Percentiles rank a stretch among this genome's conserved stretches.
These are phyloP conservation scores for Drosophila seclusa DNA, from an alignment of 2,888 invertebrate species.

Conservation along the genomic window DNA sequence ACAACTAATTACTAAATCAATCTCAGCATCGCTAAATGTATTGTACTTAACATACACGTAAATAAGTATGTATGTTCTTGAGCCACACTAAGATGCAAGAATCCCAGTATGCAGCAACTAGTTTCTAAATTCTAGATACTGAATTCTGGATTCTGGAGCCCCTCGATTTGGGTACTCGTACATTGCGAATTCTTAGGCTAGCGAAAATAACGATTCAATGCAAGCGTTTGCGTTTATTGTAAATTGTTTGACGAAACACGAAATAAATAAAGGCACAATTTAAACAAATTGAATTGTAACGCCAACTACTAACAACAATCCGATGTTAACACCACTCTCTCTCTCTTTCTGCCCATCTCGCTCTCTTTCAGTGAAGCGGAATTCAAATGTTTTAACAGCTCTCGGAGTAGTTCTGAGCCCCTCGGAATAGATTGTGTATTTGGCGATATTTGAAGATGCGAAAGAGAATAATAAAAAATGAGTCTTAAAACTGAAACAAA, in stretches of 20 bases:
- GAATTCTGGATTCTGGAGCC: background rate
- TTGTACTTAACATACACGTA: constrained; percentile 36
- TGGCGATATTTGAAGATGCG: no score
- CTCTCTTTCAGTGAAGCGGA: background rate
- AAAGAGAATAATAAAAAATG: background rate
- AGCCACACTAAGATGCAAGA: background rate
- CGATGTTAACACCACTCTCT: background rate
- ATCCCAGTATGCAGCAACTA: constrained; percentile 16
- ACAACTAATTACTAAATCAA: constrained; percentile 33
- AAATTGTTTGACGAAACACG: constrained; percentile 62
- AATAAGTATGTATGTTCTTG: constrained; percentile 7
- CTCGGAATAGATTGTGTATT: background rate
- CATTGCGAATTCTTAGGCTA: constrained; percentile 28
- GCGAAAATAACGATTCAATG: constrained; percentile 21
- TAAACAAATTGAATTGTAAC: constrained; percentile 47
- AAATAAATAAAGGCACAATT: constrained; percentile 58
- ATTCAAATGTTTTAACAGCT: background rate
- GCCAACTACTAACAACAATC: constrained; percentile 38
- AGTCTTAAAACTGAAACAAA: background rate
- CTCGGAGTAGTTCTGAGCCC: background rate
- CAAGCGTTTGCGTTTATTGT: constrained; percentile 60
- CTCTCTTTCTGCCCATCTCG: background rate
- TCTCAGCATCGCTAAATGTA: constrained; percentile 7
- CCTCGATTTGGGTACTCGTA: constrained; percentile 19
- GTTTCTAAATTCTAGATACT: constrained; percentile 1